Evolutionary conservation across 2,113 vertebrate species (phyloP), one percentile per base, ranked within the genome.

Genomic region (Poeciliopsis occidentalis): DNA sequence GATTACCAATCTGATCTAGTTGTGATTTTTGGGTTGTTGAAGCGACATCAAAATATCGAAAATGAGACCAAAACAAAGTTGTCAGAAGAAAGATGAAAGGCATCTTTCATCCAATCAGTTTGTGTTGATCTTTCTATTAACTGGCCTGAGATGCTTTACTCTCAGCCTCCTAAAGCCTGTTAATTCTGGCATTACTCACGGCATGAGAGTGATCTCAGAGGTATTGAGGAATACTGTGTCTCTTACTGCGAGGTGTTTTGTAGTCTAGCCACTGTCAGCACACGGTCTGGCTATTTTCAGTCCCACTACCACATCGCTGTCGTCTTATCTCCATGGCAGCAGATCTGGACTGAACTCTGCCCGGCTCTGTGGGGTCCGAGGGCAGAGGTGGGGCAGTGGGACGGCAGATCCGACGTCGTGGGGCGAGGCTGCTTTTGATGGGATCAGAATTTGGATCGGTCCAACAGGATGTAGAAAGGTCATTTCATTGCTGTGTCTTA

Each of bases 271-370:
- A 0, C 71, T 70, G 70, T 78, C 72, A 65, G 72, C 76, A 51
- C 83, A 77, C 60, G 24, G 13, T 82, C 57, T 22, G 66, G 79
- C 75, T 84, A 81, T 88, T 88, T 82, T 82, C 81, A 66, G 54
- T 71, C 39, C 71, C 12, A 0, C 22, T 27, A 62, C 80, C 54
- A 37, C 17, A 19, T 6, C 69, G 67, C 64, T 12, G 54, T 69
- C 79, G n/a, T 69, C 77, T 76, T 29, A 78, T 92, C 87, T 57
- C 92, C 90, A 90, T 88, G 88, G 88, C 81, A 90, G 82, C 87
- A 11, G 64, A 79, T 81, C 73, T 69, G 82, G 77, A 69, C 79
- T 4, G 74, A 75, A 74, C 75, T 22, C 47, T 26, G 75, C 75
- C 41, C 5, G 34, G 69, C 78, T 74, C 69, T 73, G 79, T 27